Evolutionary conservation across 2,888 invertebrate species (phyloP).

Genomic region (Leptura quadrifasciata): DNA sequence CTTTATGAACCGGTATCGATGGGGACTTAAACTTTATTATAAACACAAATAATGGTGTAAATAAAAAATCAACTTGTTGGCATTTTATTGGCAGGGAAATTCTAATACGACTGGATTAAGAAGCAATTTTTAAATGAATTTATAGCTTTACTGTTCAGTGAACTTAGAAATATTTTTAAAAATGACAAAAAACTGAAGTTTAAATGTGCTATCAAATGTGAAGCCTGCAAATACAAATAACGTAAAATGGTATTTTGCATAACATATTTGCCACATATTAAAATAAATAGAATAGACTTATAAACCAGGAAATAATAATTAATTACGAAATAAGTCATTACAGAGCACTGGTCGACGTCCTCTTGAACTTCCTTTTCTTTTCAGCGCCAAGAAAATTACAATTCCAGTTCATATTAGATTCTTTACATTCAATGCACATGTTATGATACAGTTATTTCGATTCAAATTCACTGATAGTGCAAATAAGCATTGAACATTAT

Average conservation of each 20-base stretch:
- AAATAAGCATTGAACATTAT: constrained; percentile 14
- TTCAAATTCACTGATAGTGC: constrained; percentile 23
- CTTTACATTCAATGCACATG: constrained; percentile 21
- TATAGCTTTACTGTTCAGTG: no score
- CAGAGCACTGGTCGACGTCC: neutral
- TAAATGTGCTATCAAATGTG: no score
- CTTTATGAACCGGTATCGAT: no score
- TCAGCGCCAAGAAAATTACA: constrained; percentile 3
- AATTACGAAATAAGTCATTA: neutral
- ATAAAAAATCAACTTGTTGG: no score
- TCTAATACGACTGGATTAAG: no score
- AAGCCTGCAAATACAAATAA: neutral
- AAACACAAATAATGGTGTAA: no score
- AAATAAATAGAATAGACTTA: neutral
- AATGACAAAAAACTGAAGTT: no score
- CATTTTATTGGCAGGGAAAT: no score
- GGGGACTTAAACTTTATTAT: no score
- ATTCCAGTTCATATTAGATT: constrained; percentile 15
- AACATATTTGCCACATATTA: neutral
- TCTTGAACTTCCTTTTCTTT: constrained; percentile 12
- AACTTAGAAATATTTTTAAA: no score
- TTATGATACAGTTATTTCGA: constrained; percentile 36
- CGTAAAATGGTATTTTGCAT: neutral
- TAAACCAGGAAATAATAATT: constrained; percentile 10
- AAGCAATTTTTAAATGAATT: no score